phyloP scores from a whole-genome alignment of 2,888 invertebrate genomes.

The Unio pictorum region DNA sequence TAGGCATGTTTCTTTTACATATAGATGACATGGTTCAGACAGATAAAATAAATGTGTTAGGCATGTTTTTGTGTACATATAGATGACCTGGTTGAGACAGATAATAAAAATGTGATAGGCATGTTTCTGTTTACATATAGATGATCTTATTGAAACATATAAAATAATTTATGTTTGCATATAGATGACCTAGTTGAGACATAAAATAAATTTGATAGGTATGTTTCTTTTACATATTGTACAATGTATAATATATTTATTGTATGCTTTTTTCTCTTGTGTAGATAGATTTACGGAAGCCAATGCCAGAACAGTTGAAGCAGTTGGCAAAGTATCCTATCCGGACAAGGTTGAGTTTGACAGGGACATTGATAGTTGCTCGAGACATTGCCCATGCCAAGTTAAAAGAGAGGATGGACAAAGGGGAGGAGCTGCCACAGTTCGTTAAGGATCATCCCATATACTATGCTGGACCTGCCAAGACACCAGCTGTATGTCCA shows the following conservation, averaged over 20 bases:
- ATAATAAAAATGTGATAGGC: no score
- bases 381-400: constrained; percentile 72
- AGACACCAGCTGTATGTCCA: constrained; percentile 66
- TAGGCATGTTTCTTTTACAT: no score
- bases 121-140: no score
- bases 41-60: no score
- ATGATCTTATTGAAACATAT: no score
- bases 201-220: no score
- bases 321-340: constrained; percentile 63
- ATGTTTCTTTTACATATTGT: background rate
- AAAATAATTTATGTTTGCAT: no score
- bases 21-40: no score
- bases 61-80: no score
- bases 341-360: constrained; percentile 66
- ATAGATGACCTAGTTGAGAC: no score
- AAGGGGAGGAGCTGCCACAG: constrained; percentile 68
- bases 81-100: no score
- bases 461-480: constrained; percentile 72
- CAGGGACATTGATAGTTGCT: constrained; percentile 71
- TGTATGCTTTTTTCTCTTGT: background rate
- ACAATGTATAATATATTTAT: background rate
- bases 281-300: constrained; percentile 66
- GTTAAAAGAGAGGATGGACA: constrained; percentile 67
- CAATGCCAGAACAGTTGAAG: constrained; percentile 64
- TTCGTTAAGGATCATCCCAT: constrained; percentile 71